Conservation (phyloP, 2,797 vertebrate species). For the Rousettus madagascariensis region DNA sequence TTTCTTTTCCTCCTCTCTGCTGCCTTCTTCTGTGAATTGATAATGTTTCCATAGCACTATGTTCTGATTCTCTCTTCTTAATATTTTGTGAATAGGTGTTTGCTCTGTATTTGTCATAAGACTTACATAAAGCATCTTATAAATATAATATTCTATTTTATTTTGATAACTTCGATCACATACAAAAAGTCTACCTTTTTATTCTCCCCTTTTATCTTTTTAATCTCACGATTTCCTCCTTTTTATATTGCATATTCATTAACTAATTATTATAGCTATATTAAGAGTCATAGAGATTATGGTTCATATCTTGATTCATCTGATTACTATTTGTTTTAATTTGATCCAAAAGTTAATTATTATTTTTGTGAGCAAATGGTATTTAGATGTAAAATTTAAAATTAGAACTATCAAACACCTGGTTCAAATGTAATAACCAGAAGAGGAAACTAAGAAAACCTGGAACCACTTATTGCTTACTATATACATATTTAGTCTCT, state of each 20-base stretch:
- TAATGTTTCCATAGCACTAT: background rate
- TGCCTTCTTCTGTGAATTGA: background rate
- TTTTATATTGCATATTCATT: background rate
- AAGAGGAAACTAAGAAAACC: background rate
- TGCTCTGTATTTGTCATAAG: background rate
- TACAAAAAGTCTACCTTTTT: background rate
- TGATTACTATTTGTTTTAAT: background rate
- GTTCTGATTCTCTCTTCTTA: background rate
- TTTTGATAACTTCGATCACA: background rate
- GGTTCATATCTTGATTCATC: background rate
- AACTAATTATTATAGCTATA: background rate
- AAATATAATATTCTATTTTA: background rate
- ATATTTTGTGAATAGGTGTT: background rate
- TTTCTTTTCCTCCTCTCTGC: background rate
- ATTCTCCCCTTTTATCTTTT: background rate
- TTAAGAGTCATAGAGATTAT: background rate
- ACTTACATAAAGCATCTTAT: background rate
- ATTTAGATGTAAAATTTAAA: background rate
- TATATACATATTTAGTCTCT: background rate
- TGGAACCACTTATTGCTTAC: background rate
- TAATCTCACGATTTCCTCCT: background rate
- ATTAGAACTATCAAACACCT: background rate
- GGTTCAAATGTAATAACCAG: background rate
- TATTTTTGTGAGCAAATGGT: background rate
- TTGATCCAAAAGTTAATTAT: background rate